Conservation (phyloP, 2,113 vertebrate species). For the Murina feae region DNA sequence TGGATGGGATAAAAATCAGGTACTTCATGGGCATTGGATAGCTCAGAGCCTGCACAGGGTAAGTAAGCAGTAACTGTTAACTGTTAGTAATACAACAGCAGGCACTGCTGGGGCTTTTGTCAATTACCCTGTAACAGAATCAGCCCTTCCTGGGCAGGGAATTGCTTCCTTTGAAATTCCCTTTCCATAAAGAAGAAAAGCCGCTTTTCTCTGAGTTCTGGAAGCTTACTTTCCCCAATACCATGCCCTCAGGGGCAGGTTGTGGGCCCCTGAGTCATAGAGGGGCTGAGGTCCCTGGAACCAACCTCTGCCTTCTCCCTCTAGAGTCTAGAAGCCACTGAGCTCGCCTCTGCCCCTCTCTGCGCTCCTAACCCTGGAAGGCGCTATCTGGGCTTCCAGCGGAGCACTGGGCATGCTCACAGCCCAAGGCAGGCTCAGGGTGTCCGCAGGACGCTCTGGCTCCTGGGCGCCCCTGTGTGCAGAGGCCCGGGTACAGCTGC, state of each 20-base stretch:
- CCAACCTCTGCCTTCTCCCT: not conserved
- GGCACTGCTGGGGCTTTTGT: constrained; percentile 12
- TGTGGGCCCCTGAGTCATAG: not conserved
- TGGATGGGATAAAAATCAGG: not conserved
- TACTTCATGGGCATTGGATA: not conserved
- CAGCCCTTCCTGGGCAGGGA: not conserved
- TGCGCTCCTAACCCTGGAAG: constrained; percentile 2
- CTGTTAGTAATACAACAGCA: not conserved
- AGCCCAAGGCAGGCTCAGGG: not conserved
- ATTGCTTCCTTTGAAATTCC: constrained; percentile 45
- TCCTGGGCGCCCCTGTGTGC: not conserved
- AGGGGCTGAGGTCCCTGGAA: not conserved
- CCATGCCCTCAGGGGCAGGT: not conserved
- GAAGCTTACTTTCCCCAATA: not conserved
- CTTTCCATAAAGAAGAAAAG: constrained; percentile 26
- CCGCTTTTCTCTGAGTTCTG: constrained; percentile 6
- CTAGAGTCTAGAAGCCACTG: not conserved
- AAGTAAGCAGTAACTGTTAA: not conserved
- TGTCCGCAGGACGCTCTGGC: not conserved
- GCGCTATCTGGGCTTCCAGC: constrained; percentile 3
- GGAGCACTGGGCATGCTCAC: constrained; percentile 59
- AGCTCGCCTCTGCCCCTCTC: not conserved
- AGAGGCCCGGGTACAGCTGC: not conserved
- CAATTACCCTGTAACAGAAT: constrained; percentile 15
- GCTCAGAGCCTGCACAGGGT: not conserved